Base-by-base conservation (phyloP, 2,888 invertebrate genomes). In the Melinaea menophilus region DNA sequence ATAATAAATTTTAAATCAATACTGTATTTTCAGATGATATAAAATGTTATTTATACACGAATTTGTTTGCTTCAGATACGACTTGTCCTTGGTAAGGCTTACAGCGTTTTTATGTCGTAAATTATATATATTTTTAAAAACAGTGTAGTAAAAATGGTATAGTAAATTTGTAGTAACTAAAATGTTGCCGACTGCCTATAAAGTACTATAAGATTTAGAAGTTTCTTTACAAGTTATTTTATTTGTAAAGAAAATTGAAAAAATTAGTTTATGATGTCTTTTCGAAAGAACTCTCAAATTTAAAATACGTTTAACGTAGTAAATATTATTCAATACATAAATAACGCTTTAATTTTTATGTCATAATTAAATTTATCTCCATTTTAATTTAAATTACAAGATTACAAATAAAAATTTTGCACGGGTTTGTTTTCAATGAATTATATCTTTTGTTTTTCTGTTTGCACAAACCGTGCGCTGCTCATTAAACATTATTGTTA, bases 41-140 rank as follows among this genome's bases (percentile, higher is more conserved):
- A 82, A 86, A 86, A 69, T 68, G 63, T 65, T 73, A 73, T 68
- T 70, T 64, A 73, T 81, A 82, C 58, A 62, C 65, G 65, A 62
- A 65, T 34, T 62, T 66, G 64, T 84, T 84, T 83, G 79, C 78
- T 82, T 80, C 79, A 76, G 77, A 76, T 77, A 77, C 74, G 73
- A 72, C 68, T 71, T 74, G 84, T 78, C 87, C 88, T 88, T 88
- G 88, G 73, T 75, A 79, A 82, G 83, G 81, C 79, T 80, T 63
- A 69, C 69, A 72, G 67, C 77, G 78, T 75, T 77, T 79, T 80
- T 70, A 73, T 72, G 72, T 76, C 74, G 78, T 81, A 82, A 81
- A 84, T 75, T 71, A 79, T 80, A 77, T 80, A 78, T 68, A 69
- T 62, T 65, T 71, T 68, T 72, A 72, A 68, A 71, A 72, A 71